phyloP scores from a whole-genome alignment of 2,113 vertebrate species.

The Tinamus guttatus region DNA sequence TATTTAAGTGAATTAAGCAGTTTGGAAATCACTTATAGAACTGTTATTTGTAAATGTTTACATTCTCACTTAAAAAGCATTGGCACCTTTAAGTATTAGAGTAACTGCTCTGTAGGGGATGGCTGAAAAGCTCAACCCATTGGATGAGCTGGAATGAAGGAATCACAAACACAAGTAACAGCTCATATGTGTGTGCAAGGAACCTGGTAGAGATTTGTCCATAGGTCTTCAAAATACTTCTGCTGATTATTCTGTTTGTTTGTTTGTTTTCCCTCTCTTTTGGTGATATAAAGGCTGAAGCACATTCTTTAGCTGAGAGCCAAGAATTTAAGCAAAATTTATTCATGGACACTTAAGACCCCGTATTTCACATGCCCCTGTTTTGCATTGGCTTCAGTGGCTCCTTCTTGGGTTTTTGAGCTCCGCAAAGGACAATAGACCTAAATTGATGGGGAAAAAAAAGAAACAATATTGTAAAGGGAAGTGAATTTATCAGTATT shows the following conservation, averaged over 20 bases:
- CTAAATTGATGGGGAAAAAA: not conserved
- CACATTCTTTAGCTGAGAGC: not conserved
- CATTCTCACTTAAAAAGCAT: not conserved
- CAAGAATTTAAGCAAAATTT: not conserved
- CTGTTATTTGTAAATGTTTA: not conserved
- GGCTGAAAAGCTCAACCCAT: not conserved
- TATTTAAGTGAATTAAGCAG: not conserved
- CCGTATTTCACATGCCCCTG: not conserved
- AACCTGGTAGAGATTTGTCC: not conserved
- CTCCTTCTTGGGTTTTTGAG: not conserved
- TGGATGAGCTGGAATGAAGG: not conserved
- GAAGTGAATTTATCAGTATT: not conserved
- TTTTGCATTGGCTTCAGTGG: not conserved
- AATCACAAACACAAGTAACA: not conserved
- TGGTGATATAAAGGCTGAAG: not conserved
- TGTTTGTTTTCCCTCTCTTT: not conserved
- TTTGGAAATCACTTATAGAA: not conserved
- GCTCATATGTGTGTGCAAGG: not conserved
- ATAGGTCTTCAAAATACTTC: not conserved
- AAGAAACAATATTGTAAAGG: not conserved
- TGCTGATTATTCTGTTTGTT: not conserved
- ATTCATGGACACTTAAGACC: not conserved
- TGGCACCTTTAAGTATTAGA: not conserved
- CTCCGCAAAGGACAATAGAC: not conserved
- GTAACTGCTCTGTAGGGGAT: not conserved